Conservation (phyloP, 2,888 invertebrate species). For the Caenorhabditis sulstoni region DNA sequence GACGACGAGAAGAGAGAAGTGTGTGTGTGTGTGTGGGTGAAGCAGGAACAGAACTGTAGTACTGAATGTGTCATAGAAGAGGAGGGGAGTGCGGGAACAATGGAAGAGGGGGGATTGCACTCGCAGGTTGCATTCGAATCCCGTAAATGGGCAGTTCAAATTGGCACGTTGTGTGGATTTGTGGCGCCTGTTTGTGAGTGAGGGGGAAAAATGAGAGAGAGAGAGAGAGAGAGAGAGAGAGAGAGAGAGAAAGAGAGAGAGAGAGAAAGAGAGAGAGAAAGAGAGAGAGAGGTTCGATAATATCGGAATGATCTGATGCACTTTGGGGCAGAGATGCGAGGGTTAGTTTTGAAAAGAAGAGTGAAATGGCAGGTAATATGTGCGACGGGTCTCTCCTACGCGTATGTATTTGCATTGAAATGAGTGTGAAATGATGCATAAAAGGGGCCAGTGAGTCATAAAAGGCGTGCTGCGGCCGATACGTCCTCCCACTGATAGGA, state of each 20-base stretch:
- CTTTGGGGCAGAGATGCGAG: slow-evolving; percentile 2
- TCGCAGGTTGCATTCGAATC: slow-evolving; percentile 17
- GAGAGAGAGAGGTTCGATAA: not conserved
- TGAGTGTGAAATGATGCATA: slow-evolving; percentile 54
- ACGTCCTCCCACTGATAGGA: slow-evolving; percentile 11
- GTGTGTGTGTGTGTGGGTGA: not conserved
- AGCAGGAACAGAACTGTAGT: slow-evolving; percentile 7
- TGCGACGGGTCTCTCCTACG: not conserved
- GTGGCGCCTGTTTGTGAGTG: slow-evolving; percentile 28
- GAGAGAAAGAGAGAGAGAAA: not conserved
- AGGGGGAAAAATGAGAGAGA: slow-evolving; percentile 11
- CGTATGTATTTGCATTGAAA: slow-evolving; percentile 46
- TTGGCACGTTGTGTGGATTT: slow-evolving; percentile 33
- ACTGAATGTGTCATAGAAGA: slow-evolving; percentile 15
- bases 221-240: slow-evolving; percentile 23
- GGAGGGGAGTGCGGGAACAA: slow-evolving; percentile 35
- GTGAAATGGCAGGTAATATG: slow-evolving; percentile 18
- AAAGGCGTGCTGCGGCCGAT: slow-evolving; percentile 35
- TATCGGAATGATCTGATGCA: too few species aligned
- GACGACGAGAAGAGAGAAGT: too few species aligned
- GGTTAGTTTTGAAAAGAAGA: not conserved
- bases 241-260: slow-evolving; percentile 14
- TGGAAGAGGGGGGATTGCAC: slow-evolving; percentile 18
- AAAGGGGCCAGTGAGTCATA: slow-evolving; percentile 43
- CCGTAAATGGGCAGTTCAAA: slow-evolving; percentile 36